Base-by-base conservation (phyloP, 2,797 vertebrate species). In the Acridotheres tristis region DNA sequence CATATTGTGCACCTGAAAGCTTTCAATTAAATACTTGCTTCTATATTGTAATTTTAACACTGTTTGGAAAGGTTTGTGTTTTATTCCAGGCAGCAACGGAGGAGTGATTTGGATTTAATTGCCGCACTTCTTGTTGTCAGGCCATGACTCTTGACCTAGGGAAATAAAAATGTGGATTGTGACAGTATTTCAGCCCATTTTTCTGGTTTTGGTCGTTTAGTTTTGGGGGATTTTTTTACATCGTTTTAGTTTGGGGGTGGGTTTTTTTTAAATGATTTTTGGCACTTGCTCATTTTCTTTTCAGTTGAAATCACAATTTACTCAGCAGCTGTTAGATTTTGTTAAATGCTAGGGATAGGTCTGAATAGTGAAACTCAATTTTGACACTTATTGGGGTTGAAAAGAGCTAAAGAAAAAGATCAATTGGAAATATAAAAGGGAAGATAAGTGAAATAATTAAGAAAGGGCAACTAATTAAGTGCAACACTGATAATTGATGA, bases 211-310 rank as follows among this genome's bases (percentile, higher is more conserved):
- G 4, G 1, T 62, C 16, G 0, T 1, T 63, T 45, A 19, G 13
- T 47, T 40, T 9, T 8, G 19, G 8, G 2, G 1, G 0, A 5
- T 13, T 55, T 54, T 50, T 63, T 74, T 29, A 12, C 19, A 25
- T 62, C 68, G 16, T 8, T 80, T 50, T 71, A 3, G 1, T 45
- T 83, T n/a, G 5, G 2, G 3, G 0, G 4, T 11, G 4, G 2
- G 1, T 0, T 2, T 53, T 42, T 65, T 36, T 74, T 6, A 11
- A 7, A 11, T 32, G 16, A 29, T 26, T 47, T 71, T 59, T 82
- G 14, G 1, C 15, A n/a, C 10, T 43, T 61, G 11, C 9, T 84
- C 8, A 12, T 54, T 79, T 77, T 78, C 5, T 7, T 85, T 63
- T 62, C 22, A 2, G 3, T 75, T 61, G 18, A 81, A 82, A 59